Base-by-base conservation (phyloP, 2,888 invertebrate genomes). In the Morpho deidamia region DNA sequence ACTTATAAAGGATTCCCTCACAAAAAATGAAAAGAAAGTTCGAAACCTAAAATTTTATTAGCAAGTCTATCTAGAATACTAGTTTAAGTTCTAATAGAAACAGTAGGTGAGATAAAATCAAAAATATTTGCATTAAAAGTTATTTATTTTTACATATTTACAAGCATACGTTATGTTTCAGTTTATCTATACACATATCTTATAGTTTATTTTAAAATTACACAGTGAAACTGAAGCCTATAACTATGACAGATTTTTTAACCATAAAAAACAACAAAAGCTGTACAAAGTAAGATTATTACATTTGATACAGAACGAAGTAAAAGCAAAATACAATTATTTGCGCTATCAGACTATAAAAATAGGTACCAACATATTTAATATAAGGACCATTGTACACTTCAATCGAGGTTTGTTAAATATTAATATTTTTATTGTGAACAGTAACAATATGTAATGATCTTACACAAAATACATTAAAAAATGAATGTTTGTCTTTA, bases 91-190 rank as follows among this genome's bases (percentile, higher is more conserved):
- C 3, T 23, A 23, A 23, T 23, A 23, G n/a, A n/a, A 23, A 23
- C 23, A 23, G 23, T 23, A 23, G 5, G 5, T 5, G 23, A 23
- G 23, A 8, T 32, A 11, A 44, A 53, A 53, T 39, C 2, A 50
- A 48, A 14, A 10, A 11, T 8, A 41, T 44, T 33, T 8, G 44
- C 51, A 41, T 12, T 40, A 11, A 57, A 44, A 33, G 34, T 49
- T 51, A 44, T 83, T 81, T 83, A 85, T 82, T 82, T n/a, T 78
- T 81, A 86, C 85, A 86, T 87, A 87, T 87, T 84, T 86, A 86
- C 87, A 86, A 85, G 79, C 78, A 71, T 51, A 45, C 23, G 51
- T 49, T 49, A 54, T 44, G 54, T 56, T 47, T 48, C 44, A 44
- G 42, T 48, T 55, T 40, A 40, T 58, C 42, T 58, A 54, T 54